Evolutionary conservation across 2,113 vertebrate genomes (phyloP).

Genomic region (Anarhynchus alexandrinus): DNA sequence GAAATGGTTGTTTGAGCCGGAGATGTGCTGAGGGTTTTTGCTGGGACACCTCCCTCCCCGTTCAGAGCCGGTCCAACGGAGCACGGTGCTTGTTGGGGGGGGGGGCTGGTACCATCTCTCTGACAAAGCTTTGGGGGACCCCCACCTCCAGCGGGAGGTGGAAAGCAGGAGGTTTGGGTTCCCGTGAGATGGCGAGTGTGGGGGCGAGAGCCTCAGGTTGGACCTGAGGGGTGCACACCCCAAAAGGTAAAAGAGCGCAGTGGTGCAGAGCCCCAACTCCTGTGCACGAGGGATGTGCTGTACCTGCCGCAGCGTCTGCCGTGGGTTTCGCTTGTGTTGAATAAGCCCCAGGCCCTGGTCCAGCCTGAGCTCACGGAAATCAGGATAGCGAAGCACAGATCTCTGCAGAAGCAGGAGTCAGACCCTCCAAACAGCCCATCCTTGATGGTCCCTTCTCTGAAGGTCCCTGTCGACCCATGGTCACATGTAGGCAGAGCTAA

Average conservation of each 20-base stretch:
- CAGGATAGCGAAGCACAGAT: background rate
- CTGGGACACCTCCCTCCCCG: background rate
- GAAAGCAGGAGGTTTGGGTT: background rate
- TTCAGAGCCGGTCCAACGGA: background rate
- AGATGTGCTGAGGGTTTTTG: background rate
- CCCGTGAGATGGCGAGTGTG: background rate
- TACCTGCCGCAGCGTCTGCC: rapidly evolving
- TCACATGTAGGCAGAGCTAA: background rate
- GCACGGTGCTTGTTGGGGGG: rapidly evolving
- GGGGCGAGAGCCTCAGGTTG: background rate
- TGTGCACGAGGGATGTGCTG: rapidly evolving
- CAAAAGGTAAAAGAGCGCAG: background rate
- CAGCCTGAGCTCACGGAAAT: background rate
- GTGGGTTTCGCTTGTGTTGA: background rate
- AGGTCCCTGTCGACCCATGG: background rate
- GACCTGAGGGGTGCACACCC: background rate
- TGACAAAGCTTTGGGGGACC: background rate
- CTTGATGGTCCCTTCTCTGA: background rate
- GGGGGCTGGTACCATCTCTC: background rate
- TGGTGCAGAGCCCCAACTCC: background rate
- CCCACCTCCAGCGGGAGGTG: rapidly evolving
- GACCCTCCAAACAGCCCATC: background rate
- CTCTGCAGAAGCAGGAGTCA: background rate
- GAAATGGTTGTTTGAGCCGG: background rate
- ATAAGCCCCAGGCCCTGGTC: background rate